A percentile compares a stretch with the other conserved stretches of the same genome.
Conservation (phyloP, 2,113 vertebrate genomes). For the Coptodon rendalli region DNA sequence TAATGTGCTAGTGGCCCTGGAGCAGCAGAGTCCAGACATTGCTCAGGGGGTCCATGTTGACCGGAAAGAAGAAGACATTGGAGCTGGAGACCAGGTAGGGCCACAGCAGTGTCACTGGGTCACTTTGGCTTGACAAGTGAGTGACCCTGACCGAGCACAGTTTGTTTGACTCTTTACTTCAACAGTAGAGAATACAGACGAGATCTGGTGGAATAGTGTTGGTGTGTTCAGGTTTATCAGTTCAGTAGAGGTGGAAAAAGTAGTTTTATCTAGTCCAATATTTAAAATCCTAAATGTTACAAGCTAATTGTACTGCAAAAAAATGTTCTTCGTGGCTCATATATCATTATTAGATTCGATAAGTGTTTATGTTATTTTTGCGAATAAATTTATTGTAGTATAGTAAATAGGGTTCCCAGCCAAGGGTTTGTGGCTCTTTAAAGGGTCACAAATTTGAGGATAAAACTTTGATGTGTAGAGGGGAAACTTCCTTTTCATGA, state of each 20-base stretch:
- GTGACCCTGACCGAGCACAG: not conserved
- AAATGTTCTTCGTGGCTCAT: not conserved
- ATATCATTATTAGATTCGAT: not conserved
- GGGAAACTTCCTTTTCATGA: not conserved
- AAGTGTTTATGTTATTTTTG: not conserved
- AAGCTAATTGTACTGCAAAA: not conserved
- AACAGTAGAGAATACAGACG: not conserved
- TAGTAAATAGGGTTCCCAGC: not conserved
- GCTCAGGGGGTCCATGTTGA: constrained; percentile 92
- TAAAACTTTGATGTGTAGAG: not conserved
- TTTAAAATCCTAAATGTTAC: not conserved
- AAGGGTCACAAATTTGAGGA: not conserved
- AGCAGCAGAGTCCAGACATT: constrained; percentile 95
- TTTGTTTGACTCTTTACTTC: not conserved
- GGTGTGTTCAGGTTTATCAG: not conserved
- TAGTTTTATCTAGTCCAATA: not conserved
- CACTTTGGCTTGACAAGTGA: not conserved
- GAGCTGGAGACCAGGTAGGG: constrained; percentile 92
- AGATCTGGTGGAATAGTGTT: not conserved
- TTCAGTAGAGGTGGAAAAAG: not conserved
- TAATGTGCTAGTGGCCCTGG: constrained; percentile 92
- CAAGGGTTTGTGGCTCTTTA: not conserved
- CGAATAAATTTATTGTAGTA: not conserved
- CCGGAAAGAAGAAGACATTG: constrained; percentile 86
- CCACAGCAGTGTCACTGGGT: not conserved